Evolutionary conservation across 2,113 vertebrate species (phyloP), one percentile per base, ranked within the genome.

Genomic region (Hyaena hyaena): DNA sequence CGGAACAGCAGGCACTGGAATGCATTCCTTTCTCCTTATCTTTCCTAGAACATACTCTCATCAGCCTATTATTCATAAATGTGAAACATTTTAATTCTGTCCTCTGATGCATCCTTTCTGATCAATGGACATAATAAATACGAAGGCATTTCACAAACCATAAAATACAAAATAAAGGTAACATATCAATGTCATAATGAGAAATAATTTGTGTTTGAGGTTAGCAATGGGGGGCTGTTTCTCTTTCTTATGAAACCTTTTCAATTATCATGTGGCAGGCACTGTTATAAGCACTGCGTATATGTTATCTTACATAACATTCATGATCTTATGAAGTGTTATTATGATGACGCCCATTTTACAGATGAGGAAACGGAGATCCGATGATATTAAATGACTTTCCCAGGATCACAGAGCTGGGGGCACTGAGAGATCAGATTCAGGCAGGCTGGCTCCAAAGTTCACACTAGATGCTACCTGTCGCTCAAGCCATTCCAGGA

Each of bases 281-380:
- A 87, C 28, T 61, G 45, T 45, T 53, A 45, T n/a, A 88, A 65
- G 23, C 19, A 26, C 16, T 79, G 33, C 53, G 35, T 33, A 0
- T 12, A 17, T 85, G 77, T 83, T 84, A 43, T 14, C 15, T 89
- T 55, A 61, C 28, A 73, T 26, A 31, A 81, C 15, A 48, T 2
- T 87, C 19, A 90, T 16, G 53, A 71, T 17, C 39, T 71, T 61
- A 45, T 55, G 0, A 35, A 68, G n/a, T 10, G 31, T 50, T 21
- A 55, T 26, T 24, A 31, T 14, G 17, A 55, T 55, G 19, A 26
- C 65, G 10, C 4, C 71, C 61, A 55, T 73, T 86, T 84, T 85
- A 68, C 39, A 79, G 71, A 97, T 61, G 87, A 76, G 89, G 90
- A 96, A 89, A 92, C 73, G 80, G 68, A 93, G 69, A 50, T 9